These are phyloP conservation scores for Nyctereutes procyonoides DNA, from an alignment of 2,113 vertebrate species.

Conservation along the genomic window DNA sequence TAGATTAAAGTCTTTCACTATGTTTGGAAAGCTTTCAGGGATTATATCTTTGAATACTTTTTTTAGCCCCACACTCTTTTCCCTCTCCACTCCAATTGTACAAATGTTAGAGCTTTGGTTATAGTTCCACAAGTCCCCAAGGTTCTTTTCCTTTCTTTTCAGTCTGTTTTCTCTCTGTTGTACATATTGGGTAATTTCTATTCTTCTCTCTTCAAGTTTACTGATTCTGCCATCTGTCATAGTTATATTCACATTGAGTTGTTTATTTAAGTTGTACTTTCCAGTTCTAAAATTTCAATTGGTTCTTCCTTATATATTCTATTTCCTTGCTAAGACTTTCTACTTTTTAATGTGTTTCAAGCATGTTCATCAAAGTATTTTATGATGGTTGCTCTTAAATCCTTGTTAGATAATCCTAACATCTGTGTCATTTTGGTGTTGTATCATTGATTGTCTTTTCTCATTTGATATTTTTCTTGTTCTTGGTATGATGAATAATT, in stretches of 20 bases:
- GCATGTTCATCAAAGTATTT: not conserved
- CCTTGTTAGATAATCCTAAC: not conserved
- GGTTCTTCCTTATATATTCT: not conserved
- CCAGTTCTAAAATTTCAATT: not conserved
- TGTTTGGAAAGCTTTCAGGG: not conserved
- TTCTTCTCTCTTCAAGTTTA: not conserved
- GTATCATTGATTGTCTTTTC: not conserved
- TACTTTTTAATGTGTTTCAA: not conserved
- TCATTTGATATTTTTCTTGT: not conserved
- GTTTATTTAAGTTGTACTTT: slow-evolving; percentile 26
- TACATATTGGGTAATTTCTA: not conserved
- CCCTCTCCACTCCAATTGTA: not conserved
- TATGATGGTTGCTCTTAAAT: not conserved
- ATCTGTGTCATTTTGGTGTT: not conserved
- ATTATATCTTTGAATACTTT: not conserved
- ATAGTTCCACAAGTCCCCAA: not conserved
- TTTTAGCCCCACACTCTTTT: not conserved
- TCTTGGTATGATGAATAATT: not conserved
- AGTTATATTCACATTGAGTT: not conserved
- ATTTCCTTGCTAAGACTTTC: not conserved
- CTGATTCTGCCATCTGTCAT: not conserved
- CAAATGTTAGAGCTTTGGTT: not conserved
- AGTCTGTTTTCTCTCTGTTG: not conserved
- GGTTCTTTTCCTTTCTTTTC: not conserved
- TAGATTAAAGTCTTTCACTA: not conserved